Base-by-base conservation (phyloP, 2,797 vertebrate species). In the Urophycis tenuis region DNA sequence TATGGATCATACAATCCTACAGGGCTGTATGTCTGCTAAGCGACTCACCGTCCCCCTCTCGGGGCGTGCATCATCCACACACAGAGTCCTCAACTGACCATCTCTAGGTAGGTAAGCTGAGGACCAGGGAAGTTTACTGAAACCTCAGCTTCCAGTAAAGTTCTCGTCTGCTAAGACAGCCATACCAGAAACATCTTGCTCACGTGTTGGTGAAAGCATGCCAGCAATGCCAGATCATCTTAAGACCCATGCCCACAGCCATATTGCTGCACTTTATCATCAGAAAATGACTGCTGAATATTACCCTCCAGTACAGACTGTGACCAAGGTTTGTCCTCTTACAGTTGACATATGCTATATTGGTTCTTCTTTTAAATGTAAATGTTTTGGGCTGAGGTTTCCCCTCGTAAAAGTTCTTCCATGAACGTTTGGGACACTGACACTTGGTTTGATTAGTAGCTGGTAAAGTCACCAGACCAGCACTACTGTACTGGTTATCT, bases 271-370 rank as follows among this genome's bases (percentile, higher is more conserved):
- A 70, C 67, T 70, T 70, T 70, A 17, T 70, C 11, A 70, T 14
- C 67, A 67, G 88, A 77, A 64, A 64, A 64, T n/a, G 32, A 31
- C 25, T 70, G 30, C 67, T 30, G 30, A 32, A 31, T 32, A 31
- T 32, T 14, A 32, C 14, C 29, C 25, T 15, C 25, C 29, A 60
- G 53, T 70, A 70, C 25, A 70, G 25, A 70, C 29, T 70, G 14
- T 70, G 29, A 30, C 30, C n/a, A 60, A 60, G 53, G 67, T 31
- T 64, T 30, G 1, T 69, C 25, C 30, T 69, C 11, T 70, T 83
- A 64, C 76, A 85, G 87, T 91, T 90, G 90, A 89, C 88, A 86
- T 84, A 85, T 86, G 75, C 71, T 71, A 15, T 29, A 82, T 82
- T 77, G 71, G 73, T 86, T 74, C 83, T 73, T 22, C 74, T 79